Evolutionary conservation across 2,888 invertebrate genomes (phyloP).

Genomic region (Lasioglossum leucozonium): DNA sequence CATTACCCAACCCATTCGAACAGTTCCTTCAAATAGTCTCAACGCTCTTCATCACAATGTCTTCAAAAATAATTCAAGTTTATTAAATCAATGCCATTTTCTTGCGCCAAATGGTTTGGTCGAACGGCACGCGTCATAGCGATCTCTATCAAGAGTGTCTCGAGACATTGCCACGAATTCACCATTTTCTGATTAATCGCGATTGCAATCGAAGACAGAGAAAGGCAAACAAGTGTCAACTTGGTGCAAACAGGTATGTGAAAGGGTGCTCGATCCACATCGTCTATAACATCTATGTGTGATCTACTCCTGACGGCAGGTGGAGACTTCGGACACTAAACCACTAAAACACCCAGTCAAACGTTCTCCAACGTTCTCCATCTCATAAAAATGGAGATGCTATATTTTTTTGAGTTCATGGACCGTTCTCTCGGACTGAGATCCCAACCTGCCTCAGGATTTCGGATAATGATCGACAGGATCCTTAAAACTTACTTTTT

Average conservation of each 20-base stretch:
- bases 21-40: neutral
- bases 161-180: constrained; percentile 70
- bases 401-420: neutral
- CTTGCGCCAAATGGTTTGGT: constrained; percentile 60
- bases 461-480: neutral
- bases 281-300: constrained; percentile 83
- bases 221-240: constrained; percentile 75
- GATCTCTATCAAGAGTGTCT: constrained; percentile 70
- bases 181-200: constrained; percentile 67
- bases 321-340: constrained; percentile 47
- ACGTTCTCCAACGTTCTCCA: neutral
- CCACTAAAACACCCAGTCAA: neutral
- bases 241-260: constrained; percentile 82
- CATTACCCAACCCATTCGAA: constrained; percentile 61
- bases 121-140: constrained; percentile 51
- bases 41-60: no score
- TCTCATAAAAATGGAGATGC: neutral
- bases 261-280: constrained; percentile 83
- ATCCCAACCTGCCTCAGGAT: constrained; percentile 56
- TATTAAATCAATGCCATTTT: neutral
- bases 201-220: constrained; percentile 69
- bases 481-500: constrained; percentile 87
- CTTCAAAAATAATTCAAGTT: neutral
- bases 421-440: neutral
- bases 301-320: constrained; percentile 56